phyloP scores from a whole-genome alignment of 1,140 invertebrate species.

The Scaptomyza pallida region DNA sequence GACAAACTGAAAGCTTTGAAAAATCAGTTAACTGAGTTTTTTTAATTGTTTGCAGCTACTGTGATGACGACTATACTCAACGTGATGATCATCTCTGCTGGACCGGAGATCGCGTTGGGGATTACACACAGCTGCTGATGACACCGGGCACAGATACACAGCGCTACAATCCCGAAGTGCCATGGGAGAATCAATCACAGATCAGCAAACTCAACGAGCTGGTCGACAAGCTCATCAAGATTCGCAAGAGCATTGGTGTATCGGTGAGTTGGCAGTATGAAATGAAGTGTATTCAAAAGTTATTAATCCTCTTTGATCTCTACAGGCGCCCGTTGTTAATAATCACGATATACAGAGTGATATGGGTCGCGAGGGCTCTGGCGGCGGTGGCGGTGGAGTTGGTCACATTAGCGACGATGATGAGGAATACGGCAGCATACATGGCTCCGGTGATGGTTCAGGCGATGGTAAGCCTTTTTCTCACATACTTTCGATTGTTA shows the following conservation, averaged over 20 bases:
- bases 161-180: slow-evolving; percentile 83
- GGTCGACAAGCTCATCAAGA: slow-evolving; percentile 80
- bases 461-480: slow-evolving; percentile 67
- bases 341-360: slow-evolving; percentile 80
- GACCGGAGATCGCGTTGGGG: slow-evolving; percentile 82
- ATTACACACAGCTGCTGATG: slow-evolving; percentile 78
- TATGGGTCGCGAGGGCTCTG: slow-evolving; percentile 81
- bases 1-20: not conserved
- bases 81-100: slow-evolving; percentile 76
- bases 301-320: not conserved
- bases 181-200: slow-evolving; percentile 59
- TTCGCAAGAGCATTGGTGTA: slow-evolving; percentile 72
- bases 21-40: slow-evolving; percentile 33
- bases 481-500: not conserved
- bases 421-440: slow-evolving; percentile 72
- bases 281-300: not conserved
- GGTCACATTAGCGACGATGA: slow-evolving; percentile 69
- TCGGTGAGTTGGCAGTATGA: slow-evolving; percentile 58
- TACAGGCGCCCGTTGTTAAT: slow-evolving; percentile 56
- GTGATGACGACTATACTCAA: slow-evolving; percentile 74
- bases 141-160: slow-evolving; percentile 63
- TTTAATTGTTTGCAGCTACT: slow-evolving; percentile 51
- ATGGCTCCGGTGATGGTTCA: slow-evolving; percentile 80
- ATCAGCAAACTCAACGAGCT: slow-evolving; percentile 70
- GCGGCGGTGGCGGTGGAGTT: slow-evolving; percentile 54